Base-by-base conservation (phyloP, 2,113 vertebrate species). In the Pedetes capensis region DNA sequence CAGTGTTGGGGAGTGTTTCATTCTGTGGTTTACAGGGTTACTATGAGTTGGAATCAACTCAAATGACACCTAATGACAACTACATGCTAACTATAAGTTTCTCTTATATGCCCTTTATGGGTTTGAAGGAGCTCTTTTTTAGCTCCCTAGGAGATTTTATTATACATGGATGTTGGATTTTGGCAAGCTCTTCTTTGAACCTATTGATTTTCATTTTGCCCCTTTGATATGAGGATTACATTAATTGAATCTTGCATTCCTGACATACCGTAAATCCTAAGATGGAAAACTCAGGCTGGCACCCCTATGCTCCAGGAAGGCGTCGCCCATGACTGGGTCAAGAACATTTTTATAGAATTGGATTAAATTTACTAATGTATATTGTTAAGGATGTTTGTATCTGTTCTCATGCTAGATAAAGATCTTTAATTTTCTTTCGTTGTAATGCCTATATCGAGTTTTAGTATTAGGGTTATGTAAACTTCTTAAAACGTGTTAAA, bases 341-440 rank as follows among this genome's bases (percentile, higher is more conserved):
- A 87, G 49, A 95, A 93, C 32, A 55, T 72, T 80, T 90, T 83
- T 63, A 51, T 18, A 72, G 34, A 66, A 14, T 39, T 95, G 75
- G 6, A 61, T 84, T 75, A 87, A 49, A 94, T 88, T 79, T 88
- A 27, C 49, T 81, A 37, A 59, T 22, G 44, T 39, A 12, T n/a
- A 44, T 55, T 59, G 5, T 92, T 89, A 82, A 84, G 25, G 32
- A 59, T 59, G 69, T 81, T 68, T 85, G 3, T 76, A 22, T 59
- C 29, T 71, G 5, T 83, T 25, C 53, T 96, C 59, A 53, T 81
- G 42, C 66, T 8, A 68, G 27, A 37, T 20, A 71, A 76, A 93
- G 39, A 6, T 66, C 17, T 94, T 25, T 88, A 53, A 68, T 95
- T 91, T 84, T 61, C 69, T 81, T 92, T 80, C 34, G 4, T 76